phyloP scores from a whole-genome alignment of 1,140 invertebrate genomes.

The Mactra quadrangularis region DNA sequence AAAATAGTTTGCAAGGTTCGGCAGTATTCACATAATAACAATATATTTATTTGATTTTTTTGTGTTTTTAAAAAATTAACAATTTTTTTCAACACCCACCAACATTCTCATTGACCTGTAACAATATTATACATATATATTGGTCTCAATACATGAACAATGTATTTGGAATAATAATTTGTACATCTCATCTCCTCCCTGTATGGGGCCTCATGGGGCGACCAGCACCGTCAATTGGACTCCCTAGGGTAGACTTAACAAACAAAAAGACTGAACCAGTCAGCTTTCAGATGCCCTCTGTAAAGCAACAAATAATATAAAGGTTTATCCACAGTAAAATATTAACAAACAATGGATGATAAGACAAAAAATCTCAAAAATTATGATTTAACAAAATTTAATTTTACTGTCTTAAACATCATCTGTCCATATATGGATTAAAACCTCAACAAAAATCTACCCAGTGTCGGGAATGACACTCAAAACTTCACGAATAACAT shows the following conservation, averaged over 20 bases:
- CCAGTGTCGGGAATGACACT: too few relatives aligned
- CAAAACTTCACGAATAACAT: neutral
- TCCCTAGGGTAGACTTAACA: neutral
- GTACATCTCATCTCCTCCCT: slow-evolving; percentile 42
- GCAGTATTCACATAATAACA: slow-evolving; percentile 31
- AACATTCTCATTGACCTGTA: slow-evolving; percentile 23
- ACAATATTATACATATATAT: slow-evolving; percentile 10
- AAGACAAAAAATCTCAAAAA: neutral
- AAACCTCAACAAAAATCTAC: neutral
- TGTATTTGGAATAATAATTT: slow-evolving; percentile 52
- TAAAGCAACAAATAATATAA: neutral
- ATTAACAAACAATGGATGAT: neutral
- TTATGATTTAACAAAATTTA: neutral
- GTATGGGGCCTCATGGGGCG: slow-evolving; percentile 48
- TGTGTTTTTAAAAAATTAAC: slow-evolving; percentile 3
- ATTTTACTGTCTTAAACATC: neutral
- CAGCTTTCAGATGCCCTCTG: neutral
- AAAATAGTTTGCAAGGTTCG: slow-evolving; percentile 1
- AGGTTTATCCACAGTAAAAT: neutral
- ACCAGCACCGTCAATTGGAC: slow-evolving; percentile 36
- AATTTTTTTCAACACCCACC: slow-evolving; percentile 5
- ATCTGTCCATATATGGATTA: neutral
- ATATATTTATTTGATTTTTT: slow-evolving; percentile 13
- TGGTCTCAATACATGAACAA: slow-evolving; percentile 52
- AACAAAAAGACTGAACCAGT: slow-evolving; percentile 51